Evolutionary conservation across 2,113 vertebrate species (phyloP).

Genomic region (Erythrocercus mccallii): DNA sequence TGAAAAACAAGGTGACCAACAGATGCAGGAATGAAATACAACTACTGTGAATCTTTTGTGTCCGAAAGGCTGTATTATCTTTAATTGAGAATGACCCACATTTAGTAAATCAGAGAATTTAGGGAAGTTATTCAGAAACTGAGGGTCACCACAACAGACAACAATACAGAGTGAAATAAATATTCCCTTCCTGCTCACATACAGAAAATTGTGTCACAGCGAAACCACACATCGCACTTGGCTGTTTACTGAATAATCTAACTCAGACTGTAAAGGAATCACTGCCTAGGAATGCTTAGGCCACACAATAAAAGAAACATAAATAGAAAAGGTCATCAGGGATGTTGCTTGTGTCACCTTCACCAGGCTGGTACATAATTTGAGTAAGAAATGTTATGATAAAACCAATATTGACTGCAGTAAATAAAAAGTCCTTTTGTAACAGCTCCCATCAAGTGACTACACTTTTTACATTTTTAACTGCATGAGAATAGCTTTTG

Average conservation of each 20-base stretch:
- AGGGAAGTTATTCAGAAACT: neutral
- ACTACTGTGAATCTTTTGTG: neutral
- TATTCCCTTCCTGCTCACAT: neutral
- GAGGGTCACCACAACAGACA: neutral
- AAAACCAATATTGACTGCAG: neutral
- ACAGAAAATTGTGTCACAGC: neutral
- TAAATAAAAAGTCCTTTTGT: neutral
- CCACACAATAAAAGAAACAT: neutral
- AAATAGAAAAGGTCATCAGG: neutral
- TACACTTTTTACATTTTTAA: neutral
- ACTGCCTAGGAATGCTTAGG: neutral
- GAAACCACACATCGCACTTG: neutral
- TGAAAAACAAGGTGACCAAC: neutral
- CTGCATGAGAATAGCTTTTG: neutral
- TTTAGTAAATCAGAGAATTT: neutral
- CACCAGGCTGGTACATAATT: neutral
- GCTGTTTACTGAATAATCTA: neutral
- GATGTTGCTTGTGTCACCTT: neutral
- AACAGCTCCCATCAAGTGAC: neutral
- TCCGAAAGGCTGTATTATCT: neutral
- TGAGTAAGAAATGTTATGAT: neutral
- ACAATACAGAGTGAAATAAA: neutral
- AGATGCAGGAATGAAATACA: neutral
- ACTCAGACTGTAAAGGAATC: neutral
- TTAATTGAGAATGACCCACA: neutral